phyloP scores from a whole-genome alignment of 1,140 invertebrate species.

The Belonocnema kinseyi region DNA sequence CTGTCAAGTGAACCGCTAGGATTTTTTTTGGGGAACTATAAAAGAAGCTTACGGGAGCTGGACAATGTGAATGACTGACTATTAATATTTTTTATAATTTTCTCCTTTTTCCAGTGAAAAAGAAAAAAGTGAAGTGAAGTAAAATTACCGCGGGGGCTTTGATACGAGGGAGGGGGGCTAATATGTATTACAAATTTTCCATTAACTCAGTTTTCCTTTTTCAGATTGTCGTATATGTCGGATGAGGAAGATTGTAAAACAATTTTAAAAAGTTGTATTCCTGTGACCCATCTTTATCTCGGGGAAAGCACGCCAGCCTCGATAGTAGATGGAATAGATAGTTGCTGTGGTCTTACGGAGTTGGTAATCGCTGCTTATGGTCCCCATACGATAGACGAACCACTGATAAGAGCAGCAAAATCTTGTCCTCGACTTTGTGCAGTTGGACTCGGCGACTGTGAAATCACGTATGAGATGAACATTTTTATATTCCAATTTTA shows the following conservation, averaged over 20 bases:
- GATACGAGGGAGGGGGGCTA: too few species aligned
- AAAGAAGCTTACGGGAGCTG: too few species aligned
- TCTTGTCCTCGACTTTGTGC: constrained; percentile 64
- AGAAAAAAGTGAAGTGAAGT: too few species aligned
- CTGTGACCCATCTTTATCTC: constrained; percentile 71
- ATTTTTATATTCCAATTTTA: constrained; percentile 34
- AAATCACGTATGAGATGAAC: constrained; percentile 64
- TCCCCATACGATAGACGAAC: constrained; percentile 59
- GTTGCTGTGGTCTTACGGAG: constrained; percentile 65
- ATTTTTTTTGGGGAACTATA: too few species aligned
- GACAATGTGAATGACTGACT: too few species aligned
- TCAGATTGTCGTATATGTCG: constrained; percentile 64
- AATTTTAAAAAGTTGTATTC: constrained; percentile 60
- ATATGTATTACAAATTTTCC: too few species aligned
- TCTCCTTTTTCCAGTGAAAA: too few species aligned
- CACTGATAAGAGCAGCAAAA: constrained; percentile 58
- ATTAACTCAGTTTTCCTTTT: not conserved
- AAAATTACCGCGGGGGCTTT: too few species aligned
- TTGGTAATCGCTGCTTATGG: constrained; percentile 66
- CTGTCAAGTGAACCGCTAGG: too few species aligned
- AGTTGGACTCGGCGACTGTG: constrained; percentile 69
- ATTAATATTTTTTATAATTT: too few species aligned
- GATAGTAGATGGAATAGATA: constrained; percentile 56
- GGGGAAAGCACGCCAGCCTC: constrained; percentile 63
- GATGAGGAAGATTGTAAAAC: constrained; percentile 63